Evolutionary conservation across 2,888 invertebrate species (phyloP), one percentile per base, ranked within the genome.

Genomic region (Chromoteleia sp.): DNA sequence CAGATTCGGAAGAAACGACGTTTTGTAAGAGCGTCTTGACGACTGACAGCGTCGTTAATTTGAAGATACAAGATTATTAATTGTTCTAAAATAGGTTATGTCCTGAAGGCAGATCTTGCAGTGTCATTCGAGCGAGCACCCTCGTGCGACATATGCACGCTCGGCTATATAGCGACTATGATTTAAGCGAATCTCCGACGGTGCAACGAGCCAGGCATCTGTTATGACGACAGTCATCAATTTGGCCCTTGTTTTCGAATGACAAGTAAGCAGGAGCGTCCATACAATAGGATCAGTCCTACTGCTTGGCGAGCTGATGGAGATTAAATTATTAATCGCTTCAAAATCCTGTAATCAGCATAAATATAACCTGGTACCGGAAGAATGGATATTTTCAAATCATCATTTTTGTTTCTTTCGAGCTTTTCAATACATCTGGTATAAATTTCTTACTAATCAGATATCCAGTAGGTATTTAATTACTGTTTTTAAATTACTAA

Each of bases 141-240:
- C 77, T 81, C 36, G 73, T 48, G 78, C 70, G 82, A 78, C 78
- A 48, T 41, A 52, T 70, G 80, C 74, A 80, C 6, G 67, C 52
- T 36, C 45, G 17, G 36, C 48, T 73, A 36, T 78, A 82, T 43
- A 39, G 56, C 58, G 10, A 59, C 43, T 73, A 79, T 82, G 82
- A 79, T 79, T 82, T 79, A 79, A 67, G 82, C 79, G 82, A 65
- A 30, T 76, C 78, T 76, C 79, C 67, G 50, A 59, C 71, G 61
- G 61, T 15, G 79, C 82, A 68, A 14, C 65, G 70, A 78, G 74
- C 65, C 21, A 48, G 71, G 82, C 71, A 76, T 82, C 79, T 75
- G 76, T 76, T 79, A 79, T 78, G 82, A 82, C 58, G 82, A 79
- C 67, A 74, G 76, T 79, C 82, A 82, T 82, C 82, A 80, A 83